Base-by-base conservation (phyloP, 2,888 invertebrate genomes). In the Callimorpha dominula region DNA sequence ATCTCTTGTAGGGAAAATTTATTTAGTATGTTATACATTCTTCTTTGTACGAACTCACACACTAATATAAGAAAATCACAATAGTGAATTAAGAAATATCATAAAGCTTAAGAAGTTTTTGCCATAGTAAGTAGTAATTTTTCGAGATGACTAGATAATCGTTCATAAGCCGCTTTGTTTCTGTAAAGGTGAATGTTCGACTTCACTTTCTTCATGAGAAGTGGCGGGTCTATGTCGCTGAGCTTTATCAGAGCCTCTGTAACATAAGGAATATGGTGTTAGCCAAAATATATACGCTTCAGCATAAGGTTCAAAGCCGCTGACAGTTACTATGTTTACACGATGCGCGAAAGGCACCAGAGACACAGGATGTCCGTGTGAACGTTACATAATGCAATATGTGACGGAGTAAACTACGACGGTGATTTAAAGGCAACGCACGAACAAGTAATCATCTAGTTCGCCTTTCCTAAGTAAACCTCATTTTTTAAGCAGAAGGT, bases 121-220 rank as follows among this genome's bases (percentile, higher is more conserved):
- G 52, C 42, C 15, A 12, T 20, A 54, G 64, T n/a, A 43, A n/a
- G 43, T 31, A 85, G 60, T 70, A 85, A 77, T 72, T 92, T 93
- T 78, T 94, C 93, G 76, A 94, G 85, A 78, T 95, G 94, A 81
- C 81, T 88, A 81, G 94, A 88, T 17, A 95, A 81, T 62, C 89
- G 88, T 74, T 95, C 95, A 72, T 94, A 95, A 8, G 94, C 96
- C 71, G 91, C 85, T 85, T 97, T 96, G 85, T 97, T 97, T 77
- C 97, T 94, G 79, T 97, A 96, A 67, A 97, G 92, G 68, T 95
- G 91, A 77, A 96, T 96, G 79, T 96, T 97, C 0, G 95, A 93
- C 74, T 96, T 94, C 42, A 97, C 94, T 90, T 97, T 97, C 80
- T 96, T 94, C 85, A 96, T 90, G 14, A 97, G 88, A 40, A 96